Conservation (phyloP, 2,888 invertebrate genomes). For the Cheilosia pagana region DNA sequence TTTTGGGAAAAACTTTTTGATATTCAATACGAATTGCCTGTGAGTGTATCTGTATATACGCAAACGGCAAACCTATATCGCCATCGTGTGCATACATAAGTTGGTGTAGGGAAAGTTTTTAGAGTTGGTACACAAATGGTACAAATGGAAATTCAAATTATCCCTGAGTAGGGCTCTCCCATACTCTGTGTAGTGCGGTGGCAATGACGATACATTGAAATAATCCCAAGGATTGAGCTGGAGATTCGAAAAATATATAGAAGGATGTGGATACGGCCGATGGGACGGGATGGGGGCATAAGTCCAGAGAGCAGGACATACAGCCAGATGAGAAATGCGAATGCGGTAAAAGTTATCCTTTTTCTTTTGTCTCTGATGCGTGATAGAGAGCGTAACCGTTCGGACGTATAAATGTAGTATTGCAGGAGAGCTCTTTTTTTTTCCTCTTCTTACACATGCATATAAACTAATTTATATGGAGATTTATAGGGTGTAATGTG, state of each 20-base stretch:
- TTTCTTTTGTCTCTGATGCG: constrained; percentile 58
- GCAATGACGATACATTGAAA: constrained; percentile 65
- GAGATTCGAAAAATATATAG: constrained; percentile 50
- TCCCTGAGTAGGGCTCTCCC: constrained; percentile 36
- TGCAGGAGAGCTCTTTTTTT: constrained; percentile 29
- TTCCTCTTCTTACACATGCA: constrained; percentile 25
- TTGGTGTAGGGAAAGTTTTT: constrained; percentile 52
- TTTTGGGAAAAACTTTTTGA: constrained; percentile 70
- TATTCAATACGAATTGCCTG: constrained; percentile 68
- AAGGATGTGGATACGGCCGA: constrained; percentile 11
- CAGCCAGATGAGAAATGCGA: constrained; percentile 60
- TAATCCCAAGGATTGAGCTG: constrained; percentile 65
- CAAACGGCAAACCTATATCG: neutral
- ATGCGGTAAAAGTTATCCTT: constrained; percentile 68
- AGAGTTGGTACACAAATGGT: constrained; percentile 71
- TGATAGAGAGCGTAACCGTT: constrained; percentile 41
- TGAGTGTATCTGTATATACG: constrained; percentile 4
- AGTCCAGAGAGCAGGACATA: constrained; percentile 35
- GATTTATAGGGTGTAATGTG: constrained; percentile 70
- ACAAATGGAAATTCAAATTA: constrained; percentile 74
- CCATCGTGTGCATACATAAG: constrained; percentile 16
- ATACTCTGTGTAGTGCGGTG: constrained; percentile 1
- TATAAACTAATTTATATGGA: constrained; percentile 69
- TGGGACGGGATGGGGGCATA: neutral
- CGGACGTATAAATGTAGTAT: constrained; percentile 22